Evolutionary conservation across 1,140 invertebrate genomes (phyloP).

Genomic region (Drosophila pruinosa): DNA sequence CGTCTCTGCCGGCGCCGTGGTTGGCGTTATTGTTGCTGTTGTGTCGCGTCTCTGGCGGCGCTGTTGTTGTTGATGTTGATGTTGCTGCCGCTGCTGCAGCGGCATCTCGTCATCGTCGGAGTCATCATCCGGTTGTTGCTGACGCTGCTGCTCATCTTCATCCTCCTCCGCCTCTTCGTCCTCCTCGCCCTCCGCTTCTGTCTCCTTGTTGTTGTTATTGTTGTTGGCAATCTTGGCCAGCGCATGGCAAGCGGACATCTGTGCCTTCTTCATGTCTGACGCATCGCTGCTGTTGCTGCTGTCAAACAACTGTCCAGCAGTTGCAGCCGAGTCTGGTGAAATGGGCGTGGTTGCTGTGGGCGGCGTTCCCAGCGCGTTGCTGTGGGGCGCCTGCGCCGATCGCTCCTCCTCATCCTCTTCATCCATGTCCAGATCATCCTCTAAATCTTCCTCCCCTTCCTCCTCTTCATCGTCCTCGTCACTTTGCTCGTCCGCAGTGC

Average conservation of each 20-base stretch:
- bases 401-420: constrained; percentile 28
- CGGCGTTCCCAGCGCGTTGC: constrained; percentile 60
- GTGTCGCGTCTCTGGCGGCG: constrained; percentile 14
- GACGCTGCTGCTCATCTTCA: constrained; percentile 13
- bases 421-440: constrained; percentile 37
- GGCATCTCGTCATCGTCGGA: neutral
- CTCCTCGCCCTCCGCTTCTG: constrained; percentile 26
- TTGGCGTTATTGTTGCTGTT: constrained; percentile 5
- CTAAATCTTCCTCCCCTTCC: neutral
- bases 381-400: constrained; percentile 63
- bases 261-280: constrained; percentile 73
- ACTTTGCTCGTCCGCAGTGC: neutral
- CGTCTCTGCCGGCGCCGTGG: constrained; percentile 16
- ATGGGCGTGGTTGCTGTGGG: constrained; percentile 74
- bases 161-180: constrained; percentile 48
- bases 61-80: neutral
- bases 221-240: constrained; percentile 66
- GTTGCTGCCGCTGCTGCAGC: constrained; percentile 2
- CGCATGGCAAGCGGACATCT: constrained; percentile 70
- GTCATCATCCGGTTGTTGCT: constrained; percentile 7
- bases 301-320: constrained; percentile 75
- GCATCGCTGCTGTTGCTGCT: constrained; percentile 80
- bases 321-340: constrained; percentile 75
- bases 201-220: constrained; percentile 3
- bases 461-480: neutral